Evolutionary conservation across 2,113 vertebrate genomes (phyloP).

Genomic region (Platysternon megacephalum): DNA sequence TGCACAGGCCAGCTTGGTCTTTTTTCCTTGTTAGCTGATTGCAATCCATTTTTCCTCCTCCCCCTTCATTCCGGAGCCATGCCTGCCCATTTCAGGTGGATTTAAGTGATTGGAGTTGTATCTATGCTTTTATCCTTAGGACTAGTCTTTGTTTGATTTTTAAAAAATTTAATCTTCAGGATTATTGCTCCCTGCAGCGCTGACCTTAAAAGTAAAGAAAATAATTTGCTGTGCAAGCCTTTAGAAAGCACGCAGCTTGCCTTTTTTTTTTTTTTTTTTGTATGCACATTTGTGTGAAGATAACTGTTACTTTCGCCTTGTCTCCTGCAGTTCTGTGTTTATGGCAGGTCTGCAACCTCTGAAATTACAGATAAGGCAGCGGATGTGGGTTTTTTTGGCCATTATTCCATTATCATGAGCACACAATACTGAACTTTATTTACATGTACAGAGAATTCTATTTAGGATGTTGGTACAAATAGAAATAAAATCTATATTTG

Average conservation of each 20-base stretch:
- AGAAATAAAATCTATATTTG: background rate
- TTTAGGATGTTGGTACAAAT: constrained; percentile 5
- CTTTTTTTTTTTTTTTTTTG: constrained; percentile 34
- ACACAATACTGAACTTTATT: constrained; percentile 49
- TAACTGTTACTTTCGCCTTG: background rate
- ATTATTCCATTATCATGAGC: constrained; percentile 46
- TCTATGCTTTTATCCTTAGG: constrained; percentile 22
- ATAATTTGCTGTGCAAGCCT: constrained; percentile 39
- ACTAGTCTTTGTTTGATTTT: constrained; percentile 17
- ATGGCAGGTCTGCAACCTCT: constrained; percentile 53
- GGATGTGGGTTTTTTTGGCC: background rate
- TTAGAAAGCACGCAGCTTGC: constrained; percentile 19
- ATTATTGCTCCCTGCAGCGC: constrained; percentile 35
- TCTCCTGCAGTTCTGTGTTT: constrained; percentile 16
- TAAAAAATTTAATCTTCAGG: constrained; percentile 36
- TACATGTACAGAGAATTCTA: background rate
- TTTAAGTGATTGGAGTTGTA: constrained; percentile 49
- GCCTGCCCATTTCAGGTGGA: constrained; percentile 44
- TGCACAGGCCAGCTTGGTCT: background rate
- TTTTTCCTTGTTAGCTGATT: background rate
- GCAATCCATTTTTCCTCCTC: background rate
- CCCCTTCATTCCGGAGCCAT: background rate
- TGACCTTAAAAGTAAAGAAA: constrained; percentile 61
- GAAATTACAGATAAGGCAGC: constrained; percentile 60
- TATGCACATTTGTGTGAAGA: background rate